Evolutionary conservation across 2,797 vertebrate species (phyloP).

Genomic region (Rallus crepitans): DNA sequence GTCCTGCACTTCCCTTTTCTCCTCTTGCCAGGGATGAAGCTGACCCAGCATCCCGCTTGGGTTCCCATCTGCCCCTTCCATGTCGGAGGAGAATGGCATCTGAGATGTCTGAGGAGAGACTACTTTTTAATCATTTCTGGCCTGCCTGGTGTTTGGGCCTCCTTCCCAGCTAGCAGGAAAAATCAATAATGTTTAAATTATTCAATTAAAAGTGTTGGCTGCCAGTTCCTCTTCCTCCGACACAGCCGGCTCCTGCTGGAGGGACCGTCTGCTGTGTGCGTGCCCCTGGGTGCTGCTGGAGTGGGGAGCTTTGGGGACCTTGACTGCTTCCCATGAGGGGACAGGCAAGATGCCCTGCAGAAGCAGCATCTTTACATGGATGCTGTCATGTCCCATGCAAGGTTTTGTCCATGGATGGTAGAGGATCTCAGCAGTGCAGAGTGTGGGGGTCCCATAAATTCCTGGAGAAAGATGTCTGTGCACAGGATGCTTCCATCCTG

Average conservation of each 20-base stretch:
- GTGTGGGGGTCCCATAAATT: neutral
- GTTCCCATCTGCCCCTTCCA: neutral
- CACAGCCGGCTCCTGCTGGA: neutral
- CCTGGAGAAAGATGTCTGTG: neutral
- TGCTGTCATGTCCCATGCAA: fast-evolving
- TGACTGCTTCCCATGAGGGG: fast-evolving
- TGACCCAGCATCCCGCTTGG: constrained; percentile 13
- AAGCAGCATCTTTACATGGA: fast-evolving
- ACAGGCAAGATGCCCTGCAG: no score
- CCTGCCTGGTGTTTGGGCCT: constrained; percentile 48
- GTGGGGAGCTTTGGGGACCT: neutral
- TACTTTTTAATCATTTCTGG: constrained; percentile 52
- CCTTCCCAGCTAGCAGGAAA: constrained; percentile 50
- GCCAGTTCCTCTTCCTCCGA: neutral
- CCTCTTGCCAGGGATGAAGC: neutral
- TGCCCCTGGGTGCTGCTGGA: neutral
- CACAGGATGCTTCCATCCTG: fast-evolving
- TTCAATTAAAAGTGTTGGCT: constrained; percentile 33
- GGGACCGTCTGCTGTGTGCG: neutral
- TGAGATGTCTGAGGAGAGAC: neutral
- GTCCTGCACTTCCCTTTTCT: neutral
- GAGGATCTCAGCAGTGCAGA: no score
- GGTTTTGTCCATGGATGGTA: fast-evolving
- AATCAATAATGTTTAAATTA: constrained; percentile 66
- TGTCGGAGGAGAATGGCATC: neutral